Base-by-base conservation (phyloP, 2,888 invertebrate genomes). In the Eilema caniola region DNA sequence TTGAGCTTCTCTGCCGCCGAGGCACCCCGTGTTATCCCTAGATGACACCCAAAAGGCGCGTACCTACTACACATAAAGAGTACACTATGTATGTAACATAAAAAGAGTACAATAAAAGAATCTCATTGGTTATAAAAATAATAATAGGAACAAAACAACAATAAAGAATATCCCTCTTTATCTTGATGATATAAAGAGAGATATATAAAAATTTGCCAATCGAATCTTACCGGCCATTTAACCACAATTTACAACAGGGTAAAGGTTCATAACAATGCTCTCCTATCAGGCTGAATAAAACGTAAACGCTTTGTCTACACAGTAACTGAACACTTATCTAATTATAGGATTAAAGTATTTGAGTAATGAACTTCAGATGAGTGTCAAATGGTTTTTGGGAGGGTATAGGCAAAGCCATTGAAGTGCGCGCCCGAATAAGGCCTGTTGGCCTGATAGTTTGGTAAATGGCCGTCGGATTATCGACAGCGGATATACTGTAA, bases 361-460 rank as follows among this genome's bases (percentile, higher is more conserved):
- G 90, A 88, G 90, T 92, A 92, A 90, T 95, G 93, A 93, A 93
- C 94, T 92, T 93, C 90, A 89, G 88, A 86, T 88, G 88, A 83
- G 86, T 90, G 92, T 92, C 91, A 92, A 93, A 90, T 86, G 87
- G 90, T 85, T 91, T 93, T 91, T 86, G 87, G 87, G 88, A 90
- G 94, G 93, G 90, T 92, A 89, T 88, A 90, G 89, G 88, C 90
- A 93, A 95, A 95, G 92, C 95, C 95, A 83, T 87, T 79, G 84
- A 95, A 95, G 90, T 95, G 95, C 93, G 87, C 88, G 90, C 92
- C 93, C 93, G 90, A 93, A 93, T 92, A 93, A 91, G 85, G 88
- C 90, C 90, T 90, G 90, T 56, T 14, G 57, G 57, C 24, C 31
- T 37, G 67, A 89, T 93, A 92, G 92, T 88, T 92, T 87, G 83